Base-by-base conservation (phyloP, 2,888 invertebrate genomes). In the Drosophila fulvimacula region DNA sequence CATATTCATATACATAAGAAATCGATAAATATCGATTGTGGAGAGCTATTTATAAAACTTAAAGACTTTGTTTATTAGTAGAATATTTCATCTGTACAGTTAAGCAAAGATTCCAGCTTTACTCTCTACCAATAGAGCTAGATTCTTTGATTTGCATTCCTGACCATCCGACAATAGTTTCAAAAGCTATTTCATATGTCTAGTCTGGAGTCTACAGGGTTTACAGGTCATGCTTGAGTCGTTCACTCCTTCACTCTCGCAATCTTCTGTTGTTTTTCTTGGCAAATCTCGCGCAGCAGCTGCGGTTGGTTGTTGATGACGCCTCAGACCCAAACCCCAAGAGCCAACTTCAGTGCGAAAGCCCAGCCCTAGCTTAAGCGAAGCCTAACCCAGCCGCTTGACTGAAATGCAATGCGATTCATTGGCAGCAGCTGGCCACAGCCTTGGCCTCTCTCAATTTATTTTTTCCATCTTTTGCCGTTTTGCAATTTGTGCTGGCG, bases 211-310 rank as follows among this genome's bases (percentile, higher is more conserved):
- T 15, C 46, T n/a, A 1, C 0, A 46, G 0, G 24, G 0, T 1
- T 49, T 32, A 51, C 41, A 42, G 41, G 15, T 32, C 41, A 55
- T 41, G 21, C 32, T 5, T 5, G 15, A 55, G 19, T 41, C 41
- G n/a, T 15, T 30, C 39, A 30, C 10, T 19, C 9, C 0, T 5
- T 5, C 7, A 9, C 55, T 30, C 13, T 41, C 30, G 0, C 30
- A 19, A 15, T 15, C 13, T 53, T 39, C 55, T 19, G 41, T 55
- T 55, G 41, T 30, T 55, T 41, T 32, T 41, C 55, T 81, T 67
- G 72, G 48, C 82, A 74, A 82, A 87, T 82, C 86, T 83, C 70
- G 70, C 75, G 72, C 87, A 82, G 72, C 82, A 82, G 81, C 81
- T 84, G 83, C 71, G 85, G 77, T 78, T 79, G 53, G 66, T 65